Evolutionary conservation across 2,113 vertebrate genomes (phyloP).

Genomic region (Neolamprologus cancellatus): DNA sequence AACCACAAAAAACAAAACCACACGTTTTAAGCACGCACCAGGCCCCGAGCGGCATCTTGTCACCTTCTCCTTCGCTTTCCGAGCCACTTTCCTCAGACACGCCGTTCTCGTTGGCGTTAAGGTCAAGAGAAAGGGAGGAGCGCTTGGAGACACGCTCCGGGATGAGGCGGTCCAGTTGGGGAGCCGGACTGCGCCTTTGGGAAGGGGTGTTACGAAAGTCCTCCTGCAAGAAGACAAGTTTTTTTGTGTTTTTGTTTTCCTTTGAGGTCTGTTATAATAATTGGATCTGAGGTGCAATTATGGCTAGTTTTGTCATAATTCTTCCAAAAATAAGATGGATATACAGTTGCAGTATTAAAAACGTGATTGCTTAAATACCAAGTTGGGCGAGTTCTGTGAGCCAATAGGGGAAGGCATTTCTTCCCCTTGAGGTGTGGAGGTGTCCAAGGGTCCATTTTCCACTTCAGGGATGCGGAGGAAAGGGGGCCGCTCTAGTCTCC

Average conservation of each 20-base stretch:
- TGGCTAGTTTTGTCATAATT: neutral
- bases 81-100: conserved; percentile 78
- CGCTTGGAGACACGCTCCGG: conserved; percentile 54
- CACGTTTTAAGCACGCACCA: fast-evolving
- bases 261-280: neutral
- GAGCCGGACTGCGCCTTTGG: conserved; percentile 59
- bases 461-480: conserved; percentile 45
- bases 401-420: conserved; percentile 34
- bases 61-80: conserved; percentile 84
- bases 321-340: neutral
- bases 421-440: conserved; percentile 57
- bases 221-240: conserved; percentile 47
- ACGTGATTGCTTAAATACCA: conserved; percentile 9
- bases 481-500: conserved; percentile 45
- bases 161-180: conserved; percentile 58
- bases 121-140: conserved; percentile 74
- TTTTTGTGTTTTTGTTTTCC: neutral
- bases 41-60: neutral
- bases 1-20: neutral
- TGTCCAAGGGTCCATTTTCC: conserved; percentile 46
- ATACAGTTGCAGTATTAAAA: neutral
- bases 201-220: conserved; percentile 58
- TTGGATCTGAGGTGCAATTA: neutral
- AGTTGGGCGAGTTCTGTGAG: conserved; percentile 24
- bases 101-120: conserved; percentile 82